Evolutionary conservation across 2,113 vertebrate genomes (phyloP).

Genomic region (Coptodon bakossiorum): DNA sequence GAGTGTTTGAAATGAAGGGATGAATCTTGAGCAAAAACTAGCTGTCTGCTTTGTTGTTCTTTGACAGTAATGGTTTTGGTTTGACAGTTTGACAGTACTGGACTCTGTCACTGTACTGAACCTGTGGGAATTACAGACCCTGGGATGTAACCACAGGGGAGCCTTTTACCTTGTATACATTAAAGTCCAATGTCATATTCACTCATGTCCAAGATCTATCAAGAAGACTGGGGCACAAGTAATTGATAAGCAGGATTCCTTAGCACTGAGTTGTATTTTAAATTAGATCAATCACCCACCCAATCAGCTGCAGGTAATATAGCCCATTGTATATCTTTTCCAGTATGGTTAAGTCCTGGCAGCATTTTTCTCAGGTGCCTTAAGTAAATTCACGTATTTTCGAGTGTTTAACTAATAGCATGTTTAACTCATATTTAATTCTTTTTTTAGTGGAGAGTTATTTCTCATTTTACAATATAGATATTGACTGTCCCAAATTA

Average conservation of each 20-base stretch:
- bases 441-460: background rate
- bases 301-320: background rate
- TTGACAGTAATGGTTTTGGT: background rate
- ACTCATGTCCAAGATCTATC: background rate
- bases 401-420: background rate
- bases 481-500: background rate
- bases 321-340: rapidly evolving
- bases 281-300: background rate
- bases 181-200: background rate
- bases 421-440: background rate
- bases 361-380: background rate
- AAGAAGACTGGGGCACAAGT: background rate
- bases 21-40: background rate
- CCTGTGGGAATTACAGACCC: background rate
- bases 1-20: background rate
- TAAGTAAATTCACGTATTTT: background rate
- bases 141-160: background rate
- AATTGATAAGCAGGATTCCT: background rate
- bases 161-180: background rate
- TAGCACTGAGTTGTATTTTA: background rate
- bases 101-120: background rate
- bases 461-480: background rate
- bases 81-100: background rate
- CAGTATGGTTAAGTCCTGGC: background rate
- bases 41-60: background rate